phyloP scores from a whole-genome alignment of 2,888 invertebrate genomes.

The Physocephala rufipes region DNA sequence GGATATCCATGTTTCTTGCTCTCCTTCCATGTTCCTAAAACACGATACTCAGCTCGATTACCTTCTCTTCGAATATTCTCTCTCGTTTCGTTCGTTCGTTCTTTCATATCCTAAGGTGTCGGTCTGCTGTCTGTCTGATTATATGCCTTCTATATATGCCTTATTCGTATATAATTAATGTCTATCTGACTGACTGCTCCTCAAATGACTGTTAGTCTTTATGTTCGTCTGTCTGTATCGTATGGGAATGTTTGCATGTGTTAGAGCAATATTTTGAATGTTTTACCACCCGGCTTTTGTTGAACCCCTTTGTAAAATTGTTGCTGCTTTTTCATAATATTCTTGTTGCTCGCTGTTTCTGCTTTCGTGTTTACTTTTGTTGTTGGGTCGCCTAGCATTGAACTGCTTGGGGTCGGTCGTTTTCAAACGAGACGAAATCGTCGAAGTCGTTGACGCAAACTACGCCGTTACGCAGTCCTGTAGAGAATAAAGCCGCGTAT shows the following conservation, averaged over 20 bases:
- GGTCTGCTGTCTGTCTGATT: too few species aligned
- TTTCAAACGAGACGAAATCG: too few species aligned
- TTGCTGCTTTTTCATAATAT: not conserved
- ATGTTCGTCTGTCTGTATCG: constrained; percentile 25
- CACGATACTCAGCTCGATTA: too few species aligned
- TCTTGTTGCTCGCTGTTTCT: not conserved
- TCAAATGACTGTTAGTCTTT: not conserved
- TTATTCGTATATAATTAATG: not conserved
- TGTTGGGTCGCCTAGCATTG: too few species aligned
- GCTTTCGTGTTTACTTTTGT: too few species aligned
- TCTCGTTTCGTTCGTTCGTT: too few species aligned
- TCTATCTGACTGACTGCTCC: not conserved
- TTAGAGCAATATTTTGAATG: constrained; percentile 2
- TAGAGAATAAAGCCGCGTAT: not conserved
- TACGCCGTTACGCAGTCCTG: not conserved
- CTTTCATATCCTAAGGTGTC: too few species aligned
- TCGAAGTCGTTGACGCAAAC: not conserved
- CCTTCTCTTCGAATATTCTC: too few species aligned
- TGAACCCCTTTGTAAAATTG: not conserved
- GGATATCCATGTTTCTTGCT: too few species aligned
- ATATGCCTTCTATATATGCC: too few species aligned
- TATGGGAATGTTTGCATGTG: not conserved
- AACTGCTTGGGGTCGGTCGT: not conserved
- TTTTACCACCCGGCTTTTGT: constrained; percentile 2
- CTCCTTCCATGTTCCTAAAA: too few species aligned